Evolutionary conservation across 2,797 vertebrate species (phyloP).

Genomic region (Lacerta bilineata): DNA sequence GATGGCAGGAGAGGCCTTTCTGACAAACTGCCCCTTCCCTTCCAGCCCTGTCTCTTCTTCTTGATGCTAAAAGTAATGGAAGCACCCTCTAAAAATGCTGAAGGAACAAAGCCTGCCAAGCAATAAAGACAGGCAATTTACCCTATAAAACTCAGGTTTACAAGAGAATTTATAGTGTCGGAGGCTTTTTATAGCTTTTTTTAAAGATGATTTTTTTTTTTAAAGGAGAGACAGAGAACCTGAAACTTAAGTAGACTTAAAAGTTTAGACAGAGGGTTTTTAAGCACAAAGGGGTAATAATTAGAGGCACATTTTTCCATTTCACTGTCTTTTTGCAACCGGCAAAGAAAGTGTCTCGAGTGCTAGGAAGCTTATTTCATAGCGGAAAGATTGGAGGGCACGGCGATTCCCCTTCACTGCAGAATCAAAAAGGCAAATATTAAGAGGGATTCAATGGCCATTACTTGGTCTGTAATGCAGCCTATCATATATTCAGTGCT

Average conservation of each 20-base stretch:
- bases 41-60: slow-evolving; percentile 49
- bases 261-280: slow-evolving; percentile 82
- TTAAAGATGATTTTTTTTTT: slow-evolving; percentile 75
- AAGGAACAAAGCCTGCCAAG: slow-evolving; percentile 81
- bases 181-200: slow-evolving; percentile 85
- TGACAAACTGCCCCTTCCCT: slow-evolving; percentile 34
- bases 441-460: background rate
- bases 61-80: slow-evolving; percentile 69
- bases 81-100: slow-evolving; percentile 76
- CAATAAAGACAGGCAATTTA: slow-evolving; percentile 86
- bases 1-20: slow-evolving; percentile 17
- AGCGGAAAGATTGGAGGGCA: background rate
- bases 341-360: slow-evolving; percentile 59
- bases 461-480: background rate
- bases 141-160: slow-evolving; percentile 85
- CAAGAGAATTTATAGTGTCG: slow-evolving; percentile 85
- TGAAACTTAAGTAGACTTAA: slow-evolving; percentile 84
- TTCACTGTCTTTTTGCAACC: slow-evolving; percentile 77
- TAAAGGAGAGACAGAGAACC: slow-evolving; percentile 68
- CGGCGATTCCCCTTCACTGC: background rate
- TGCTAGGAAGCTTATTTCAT: slow-evolving; percentile 25
- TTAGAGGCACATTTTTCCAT: slow-evolving; percentile 77
- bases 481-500: background rate
- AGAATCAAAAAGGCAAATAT: background rate
- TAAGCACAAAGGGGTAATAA: slow-evolving; percentile 78